Evolutionary conservation across 1,140 invertebrate species (phyloP), one percentile per base, ranked within the genome.

Genomic region (Lethrus apterus): DNA sequence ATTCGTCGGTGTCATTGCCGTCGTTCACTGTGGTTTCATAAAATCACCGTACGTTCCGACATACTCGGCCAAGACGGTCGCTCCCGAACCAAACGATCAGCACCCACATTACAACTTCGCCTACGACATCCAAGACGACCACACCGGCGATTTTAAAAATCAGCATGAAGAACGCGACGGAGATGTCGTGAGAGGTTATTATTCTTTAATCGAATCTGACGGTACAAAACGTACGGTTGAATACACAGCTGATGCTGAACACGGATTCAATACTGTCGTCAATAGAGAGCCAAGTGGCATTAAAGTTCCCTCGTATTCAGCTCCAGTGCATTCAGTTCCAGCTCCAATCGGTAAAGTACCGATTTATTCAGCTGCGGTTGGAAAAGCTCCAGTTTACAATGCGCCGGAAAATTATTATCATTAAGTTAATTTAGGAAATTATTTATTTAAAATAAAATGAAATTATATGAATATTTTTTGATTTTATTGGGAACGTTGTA

Each of bases 181-280:
- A 5, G 76, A 79, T 46, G 55, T 75, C 4, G 76, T 79, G 9
- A 70, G 73, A 50, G 77, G 77, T 1, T 73, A 72, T 46, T 77
- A 78, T 61, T 73, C 70, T 1, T 57, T 78, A 36, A 61, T 70
- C 9, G 70, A 42, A 18, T 21, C 69, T 32, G 69, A 71, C 41
- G 69, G 69, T 41, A 62, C 64, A 41, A 67, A 64, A 54, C 60
- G 69, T 15, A 70, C 62, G 26, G 69, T 71, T 3, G 67, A 70
- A 56, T 70, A 71, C 52, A 65, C 67, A 13, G 68, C 66, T 51
- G 61, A 67, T 33, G 57, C 55, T n/a, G 55, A 60, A 24, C 62
- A 59, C 41, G 68, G 68, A 17, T 70, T 69, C 61, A 69, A 69
- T 51, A 67, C 68, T 10, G 57, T 66, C n/a, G 68, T 70, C 7